These are phyloP conservation scores for Darevskia nairensis DNA, from an alignment of 2,797 vertebrate genomes.

Conservation along the genomic window DNA sequence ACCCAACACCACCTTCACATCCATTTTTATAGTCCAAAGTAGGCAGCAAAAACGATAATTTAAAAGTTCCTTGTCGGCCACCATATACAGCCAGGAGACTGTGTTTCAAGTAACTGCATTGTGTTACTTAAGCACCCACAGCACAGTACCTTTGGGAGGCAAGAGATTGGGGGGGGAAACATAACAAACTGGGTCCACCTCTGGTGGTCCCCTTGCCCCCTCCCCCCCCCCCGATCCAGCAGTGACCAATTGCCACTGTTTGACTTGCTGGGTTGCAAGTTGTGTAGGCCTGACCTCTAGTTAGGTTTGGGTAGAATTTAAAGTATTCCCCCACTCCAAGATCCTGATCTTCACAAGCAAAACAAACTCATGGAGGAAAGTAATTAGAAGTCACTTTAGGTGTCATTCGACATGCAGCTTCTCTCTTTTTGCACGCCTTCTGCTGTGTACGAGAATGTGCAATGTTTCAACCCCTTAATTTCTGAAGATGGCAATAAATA, in stretches of 20 bases:
- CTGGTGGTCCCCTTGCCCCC: no score
- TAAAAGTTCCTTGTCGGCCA: not conserved
- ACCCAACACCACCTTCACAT: no score
- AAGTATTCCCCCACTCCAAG: not conserved
- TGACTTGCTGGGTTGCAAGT: not conserved
- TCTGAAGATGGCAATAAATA: conserved; percentile 15
- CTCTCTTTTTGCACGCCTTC: not conserved
- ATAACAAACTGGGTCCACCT: no score
- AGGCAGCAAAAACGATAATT: not conserved
- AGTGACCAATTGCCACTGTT: not conserved
- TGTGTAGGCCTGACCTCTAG: not conserved
- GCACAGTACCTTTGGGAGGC: no score
- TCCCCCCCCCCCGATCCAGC: no score
- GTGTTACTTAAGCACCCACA: no score
- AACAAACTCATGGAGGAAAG: not conserved
- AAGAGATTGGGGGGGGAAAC: no score
- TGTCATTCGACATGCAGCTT: not conserved
- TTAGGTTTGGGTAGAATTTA: not conserved
- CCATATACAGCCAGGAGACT: no score
- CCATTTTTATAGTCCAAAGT: not conserved
- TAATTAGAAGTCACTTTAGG: not conserved
- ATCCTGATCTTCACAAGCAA: not conserved
- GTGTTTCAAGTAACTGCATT: no score
- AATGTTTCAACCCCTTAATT: conserved; percentile 16
- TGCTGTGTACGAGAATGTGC: not conserved